phyloP scores from a whole-genome alignment of 2,888 invertebrate species.

The Acleris emargana region DNA sequence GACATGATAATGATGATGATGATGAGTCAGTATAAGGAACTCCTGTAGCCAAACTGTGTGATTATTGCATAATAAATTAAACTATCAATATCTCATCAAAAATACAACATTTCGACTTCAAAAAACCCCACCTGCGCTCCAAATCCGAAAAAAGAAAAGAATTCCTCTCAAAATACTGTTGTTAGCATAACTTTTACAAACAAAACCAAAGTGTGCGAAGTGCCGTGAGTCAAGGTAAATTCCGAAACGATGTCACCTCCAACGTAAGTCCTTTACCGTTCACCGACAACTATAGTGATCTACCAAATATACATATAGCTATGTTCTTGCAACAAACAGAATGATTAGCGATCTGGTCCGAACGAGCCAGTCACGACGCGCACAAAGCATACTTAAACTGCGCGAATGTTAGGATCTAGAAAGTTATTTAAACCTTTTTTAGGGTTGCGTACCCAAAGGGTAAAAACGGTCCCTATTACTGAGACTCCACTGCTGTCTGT shows the following conservation, averaged over 20 bases:
- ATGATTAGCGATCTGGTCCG: slow-evolving; percentile 61
- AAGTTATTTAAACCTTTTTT: neutral
- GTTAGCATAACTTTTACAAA: too few species aligned
- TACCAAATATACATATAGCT: neutral
- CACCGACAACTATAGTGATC: slow-evolving; percentile 1
- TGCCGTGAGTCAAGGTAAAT: slow-evolving; percentile 30
- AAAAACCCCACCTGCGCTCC: too few species aligned
- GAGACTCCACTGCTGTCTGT: too few species aligned
- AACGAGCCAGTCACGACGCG: slow-evolving; percentile 59
- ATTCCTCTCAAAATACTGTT: too few species aligned
- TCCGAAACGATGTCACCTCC: slow-evolving; percentile 18
- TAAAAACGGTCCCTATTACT: too few species aligned
- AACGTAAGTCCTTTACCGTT: slow-evolving; percentile 15
- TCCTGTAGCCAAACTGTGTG: too few species aligned
- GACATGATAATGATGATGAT: too few species aligned
- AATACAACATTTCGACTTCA: too few species aligned
- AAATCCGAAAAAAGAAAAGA: too few species aligned
- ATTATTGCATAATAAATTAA: too few species aligned
- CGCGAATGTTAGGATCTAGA: slow-evolving; percentile 17
- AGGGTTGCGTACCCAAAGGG: neutral
- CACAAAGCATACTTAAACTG: slow-evolving; percentile 28
- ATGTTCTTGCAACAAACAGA: slow-evolving; percentile 55
- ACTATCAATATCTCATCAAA: too few species aligned
- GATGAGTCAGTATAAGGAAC: too few species aligned
- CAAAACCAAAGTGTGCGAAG: neutral